phyloP scores from a whole-genome alignment of 2,797 vertebrate genomes.

The Denticeps clupeoides region DNA sequence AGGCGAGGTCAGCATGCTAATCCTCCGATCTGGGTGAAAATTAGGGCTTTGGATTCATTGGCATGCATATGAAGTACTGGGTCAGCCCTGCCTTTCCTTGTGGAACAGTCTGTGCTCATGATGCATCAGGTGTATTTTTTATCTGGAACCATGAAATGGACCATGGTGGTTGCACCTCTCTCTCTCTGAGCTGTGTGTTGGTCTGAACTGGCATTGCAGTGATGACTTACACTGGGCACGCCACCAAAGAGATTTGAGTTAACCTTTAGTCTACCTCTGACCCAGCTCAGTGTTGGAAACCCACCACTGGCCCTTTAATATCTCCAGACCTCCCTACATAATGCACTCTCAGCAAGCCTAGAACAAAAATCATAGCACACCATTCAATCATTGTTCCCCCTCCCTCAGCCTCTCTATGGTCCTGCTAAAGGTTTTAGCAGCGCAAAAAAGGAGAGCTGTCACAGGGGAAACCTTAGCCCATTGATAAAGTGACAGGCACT shows the following conservation, averaged over 20 bases:
- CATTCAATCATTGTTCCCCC: conserved; percentile 63
- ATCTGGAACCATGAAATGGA: too few relatives aligned
- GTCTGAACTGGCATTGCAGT: neutral
- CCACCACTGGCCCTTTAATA: conserved; percentile 31
- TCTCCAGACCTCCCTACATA: conserved; percentile 54
- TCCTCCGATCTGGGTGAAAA: conserved; percentile 10
- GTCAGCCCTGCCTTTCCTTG: neutral
- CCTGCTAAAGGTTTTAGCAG: conserved; percentile 67
- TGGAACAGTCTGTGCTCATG: neutral
- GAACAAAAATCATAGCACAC: conserved; percentile 64
- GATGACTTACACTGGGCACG: conserved; percentile 15
- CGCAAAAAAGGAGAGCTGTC: conserved; percentile 73
- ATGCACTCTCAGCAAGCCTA: conserved; percentile 48
- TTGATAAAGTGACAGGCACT: conserved; percentile 82
- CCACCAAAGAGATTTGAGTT: conserved; percentile 41
- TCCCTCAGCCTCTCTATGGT: conserved; percentile 46
- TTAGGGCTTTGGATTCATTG: conserved; percentile 9
- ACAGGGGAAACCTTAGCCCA: conserved; percentile 81
- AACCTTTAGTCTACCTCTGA: conserved; percentile 10
- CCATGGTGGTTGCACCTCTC: neutral
- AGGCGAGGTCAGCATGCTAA: conserved; percentile 15
- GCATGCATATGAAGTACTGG: conserved; percentile 7
- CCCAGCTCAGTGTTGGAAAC: conserved; percentile 16
- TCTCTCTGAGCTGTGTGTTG: neutral
- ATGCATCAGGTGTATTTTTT: too few relatives aligned